Evolutionary conservation across 2,888 invertebrate species (phyloP).

Genomic region (Sussaba pulchella): DNA sequence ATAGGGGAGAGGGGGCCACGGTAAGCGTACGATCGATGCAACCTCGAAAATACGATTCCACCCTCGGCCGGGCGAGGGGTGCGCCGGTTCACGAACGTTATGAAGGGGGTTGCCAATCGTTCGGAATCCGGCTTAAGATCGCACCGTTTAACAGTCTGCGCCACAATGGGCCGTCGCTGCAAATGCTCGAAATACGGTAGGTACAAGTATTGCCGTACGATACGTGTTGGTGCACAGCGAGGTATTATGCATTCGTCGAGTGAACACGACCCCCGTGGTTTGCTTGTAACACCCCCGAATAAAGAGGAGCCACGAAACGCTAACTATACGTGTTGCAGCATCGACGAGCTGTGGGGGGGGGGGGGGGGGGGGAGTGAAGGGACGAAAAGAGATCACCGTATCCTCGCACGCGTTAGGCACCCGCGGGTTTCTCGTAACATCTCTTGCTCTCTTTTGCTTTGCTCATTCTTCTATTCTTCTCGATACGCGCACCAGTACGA

Average conservation of each 20-base stretch:
- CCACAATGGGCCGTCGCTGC: conserved; percentile 54
- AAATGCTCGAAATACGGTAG: conserved; percentile 17
- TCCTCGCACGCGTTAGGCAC: conserved; percentile 46
- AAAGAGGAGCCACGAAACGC: conserved; percentile 78
- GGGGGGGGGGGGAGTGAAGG: conserved; percentile 7
- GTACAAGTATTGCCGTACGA: no score
- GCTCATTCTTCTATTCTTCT: conserved; percentile 49
- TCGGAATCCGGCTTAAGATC: conserved; percentile 78
- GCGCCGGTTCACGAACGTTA: conserved; percentile 50
- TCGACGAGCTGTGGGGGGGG: conserved; percentile 70
- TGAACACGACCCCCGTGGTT: conserved; percentile 73
- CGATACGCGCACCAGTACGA: conserved; percentile 4
- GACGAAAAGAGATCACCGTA: neutral
- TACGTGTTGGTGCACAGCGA: conserved; percentile 6
- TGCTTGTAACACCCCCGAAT: conserved; percentile 77
- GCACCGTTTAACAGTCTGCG: conserved; percentile 76
- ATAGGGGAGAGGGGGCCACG: no score
- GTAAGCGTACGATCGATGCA: neutral
- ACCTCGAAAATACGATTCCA: neutral
- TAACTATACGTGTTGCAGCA: conserved; percentile 78
- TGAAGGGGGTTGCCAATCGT: conserved; percentile 68
- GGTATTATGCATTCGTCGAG: conserved; percentile 64
- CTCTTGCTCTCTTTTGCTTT: conserved; percentile 65
- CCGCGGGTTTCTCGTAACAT: conserved; percentile 44
- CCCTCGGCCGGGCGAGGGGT: conserved; percentile 61